Conservation (phyloP, 64 coral and sea anemone genomes). For the Pocillopora damicornis region DNA sequence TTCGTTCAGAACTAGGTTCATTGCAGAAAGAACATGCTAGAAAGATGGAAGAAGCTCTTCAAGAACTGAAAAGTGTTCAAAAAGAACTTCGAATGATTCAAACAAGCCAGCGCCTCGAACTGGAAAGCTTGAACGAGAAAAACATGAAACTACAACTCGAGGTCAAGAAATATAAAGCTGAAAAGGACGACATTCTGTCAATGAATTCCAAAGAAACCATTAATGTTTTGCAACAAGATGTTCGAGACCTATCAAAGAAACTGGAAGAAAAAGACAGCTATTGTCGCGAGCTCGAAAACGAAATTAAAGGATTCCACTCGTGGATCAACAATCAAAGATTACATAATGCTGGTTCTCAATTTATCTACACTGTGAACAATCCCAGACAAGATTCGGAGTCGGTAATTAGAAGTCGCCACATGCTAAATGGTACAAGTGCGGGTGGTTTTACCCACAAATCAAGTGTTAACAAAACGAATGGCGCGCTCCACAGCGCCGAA, state of each 20-base stretch:
- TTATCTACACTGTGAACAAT: slow-evolving; percentile 11
- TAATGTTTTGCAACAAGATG: slow-evolving; percentile 87
- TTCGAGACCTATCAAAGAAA: slow-evolving; percentile 76
- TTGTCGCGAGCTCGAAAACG: slow-evolving; percentile 64
- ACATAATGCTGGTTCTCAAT: slow-evolving; percentile 40
- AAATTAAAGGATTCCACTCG: slow-evolving; percentile 64
- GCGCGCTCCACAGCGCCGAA: slow-evolving; percentile 34
- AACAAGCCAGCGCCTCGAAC: slow-evolving; percentile 54
- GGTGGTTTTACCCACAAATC: slow-evolving; percentile 3
- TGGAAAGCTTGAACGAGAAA: slow-evolving; percentile 64
- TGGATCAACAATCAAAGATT: slow-evolving; percentile 75
- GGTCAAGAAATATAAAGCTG: slow-evolving; percentile 47
- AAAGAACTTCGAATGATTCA: slow-evolving; percentile 70
- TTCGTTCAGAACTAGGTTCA: slow-evolving; percentile 43
- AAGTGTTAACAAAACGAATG: slow-evolving; percentile 41
- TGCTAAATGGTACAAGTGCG: slow-evolving; percentile 63
- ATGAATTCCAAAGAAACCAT: slow-evolving; percentile 82
- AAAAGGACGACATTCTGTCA: slow-evolving; percentile 52
- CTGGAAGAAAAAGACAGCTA: slow-evolving; percentile 79
- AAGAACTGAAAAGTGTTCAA: slow-evolving; percentile 65
- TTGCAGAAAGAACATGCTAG: slow-evolving; percentile 65
- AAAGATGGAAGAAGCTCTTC: slow-evolving; percentile 68
- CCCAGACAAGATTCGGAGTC: slow-evolving; percentile 48
- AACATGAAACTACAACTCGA: slow-evolving; percentile 70
- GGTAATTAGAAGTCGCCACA: slow-evolving; percentile 66